Conservation (phyloP, 2,888 invertebrate genomes). For the Gastrophysa polygoni region DNA sequence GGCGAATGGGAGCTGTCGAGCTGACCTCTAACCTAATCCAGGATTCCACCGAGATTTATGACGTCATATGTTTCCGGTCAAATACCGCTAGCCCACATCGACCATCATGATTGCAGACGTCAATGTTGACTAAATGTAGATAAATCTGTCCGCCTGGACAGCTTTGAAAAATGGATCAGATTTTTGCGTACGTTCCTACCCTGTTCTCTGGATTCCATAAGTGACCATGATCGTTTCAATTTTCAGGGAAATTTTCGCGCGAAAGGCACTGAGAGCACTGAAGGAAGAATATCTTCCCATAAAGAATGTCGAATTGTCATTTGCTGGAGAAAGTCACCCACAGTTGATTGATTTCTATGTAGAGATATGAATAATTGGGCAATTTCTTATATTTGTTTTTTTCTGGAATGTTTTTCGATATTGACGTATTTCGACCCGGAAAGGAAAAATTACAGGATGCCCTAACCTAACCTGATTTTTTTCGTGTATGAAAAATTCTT, state of each 20-base stretch:
- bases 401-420: too few species aligned
- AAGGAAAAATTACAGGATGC: too few species aligned
- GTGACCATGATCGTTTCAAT: neutral
- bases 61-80: constrained; percentile 33
- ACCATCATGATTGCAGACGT: constrained; percentile 26
- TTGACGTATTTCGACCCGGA: too few species aligned
- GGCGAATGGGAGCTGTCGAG: constrained; percentile 20
- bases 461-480: neutral
- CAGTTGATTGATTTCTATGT: too few species aligned
- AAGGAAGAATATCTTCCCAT: too few species aligned
- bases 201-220: neutral
- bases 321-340: too few species aligned
- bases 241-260: too few species aligned
- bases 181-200: neutral
- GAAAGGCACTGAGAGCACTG: too few species aligned
- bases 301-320: too few species aligned
- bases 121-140: constrained; percentile 21
- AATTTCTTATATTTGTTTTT: too few species aligned
- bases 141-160: constrained; percentile 8
- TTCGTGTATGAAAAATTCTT: too few species aligned
- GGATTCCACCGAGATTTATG: constrained; percentile 31
- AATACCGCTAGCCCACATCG: constrained; percentile 13
- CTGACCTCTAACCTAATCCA: constrained; percentile 30
- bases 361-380: too few species aligned
- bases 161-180: neutral